Evolutionary conservation across 2,888 invertebrate genomes (phyloP).

Genomic region (Aproaerema taeniolella): DNA sequence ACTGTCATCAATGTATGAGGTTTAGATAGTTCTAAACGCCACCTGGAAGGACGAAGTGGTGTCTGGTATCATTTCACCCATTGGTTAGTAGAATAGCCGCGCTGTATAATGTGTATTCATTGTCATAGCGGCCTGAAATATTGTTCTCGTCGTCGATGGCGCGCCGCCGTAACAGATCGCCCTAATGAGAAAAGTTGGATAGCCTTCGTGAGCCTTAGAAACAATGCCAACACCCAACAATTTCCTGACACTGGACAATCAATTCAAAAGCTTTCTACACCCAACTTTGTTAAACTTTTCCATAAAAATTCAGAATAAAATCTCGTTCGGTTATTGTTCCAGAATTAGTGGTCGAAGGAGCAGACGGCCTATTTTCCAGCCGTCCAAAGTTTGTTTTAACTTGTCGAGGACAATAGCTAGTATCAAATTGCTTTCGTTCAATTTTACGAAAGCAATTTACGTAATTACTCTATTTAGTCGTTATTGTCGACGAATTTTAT

Average conservation of each 20-base stretch:
- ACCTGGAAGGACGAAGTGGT: too few relatives aligned
- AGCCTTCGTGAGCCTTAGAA: constrained; percentile 52
- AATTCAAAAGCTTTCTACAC: constrained; percentile 64
- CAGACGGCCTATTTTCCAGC: constrained; percentile 1
- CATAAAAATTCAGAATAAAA: constrained; percentile 41
- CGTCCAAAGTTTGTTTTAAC: too few relatives aligned
- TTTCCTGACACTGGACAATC: constrained; percentile 66
- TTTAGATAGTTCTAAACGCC: too few relatives aligned
- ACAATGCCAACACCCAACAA: constrained; percentile 63
- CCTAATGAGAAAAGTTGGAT: constrained; percentile 71
- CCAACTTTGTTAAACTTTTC: constrained; percentile 42
- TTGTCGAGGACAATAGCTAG: too few relatives aligned
- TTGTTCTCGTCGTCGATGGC: constrained; percentile 38
- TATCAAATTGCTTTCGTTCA: too few relatives aligned
- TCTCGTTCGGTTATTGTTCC: constrained; percentile 24
- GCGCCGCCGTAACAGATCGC: constrained; percentile 55
- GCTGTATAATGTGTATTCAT: too few relatives aligned
- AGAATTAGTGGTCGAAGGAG: constrained; percentile 1
- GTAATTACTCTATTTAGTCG: too few relatives aligned
- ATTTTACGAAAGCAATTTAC: too few relatives aligned
- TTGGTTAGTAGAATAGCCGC: too few relatives aligned
- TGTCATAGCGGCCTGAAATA: neutral
- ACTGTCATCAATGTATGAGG: too few relatives aligned
- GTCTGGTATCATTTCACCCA: too few relatives aligned
- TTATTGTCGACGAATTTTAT: too few relatives aligned